A percentile compares a stretch with the other conserved stretches of the same genome.
Evolutionary conservation across 64 coral and sea anemone genomes (phyloP).

Genomic region (Stichodactyla mertensii): DNA sequence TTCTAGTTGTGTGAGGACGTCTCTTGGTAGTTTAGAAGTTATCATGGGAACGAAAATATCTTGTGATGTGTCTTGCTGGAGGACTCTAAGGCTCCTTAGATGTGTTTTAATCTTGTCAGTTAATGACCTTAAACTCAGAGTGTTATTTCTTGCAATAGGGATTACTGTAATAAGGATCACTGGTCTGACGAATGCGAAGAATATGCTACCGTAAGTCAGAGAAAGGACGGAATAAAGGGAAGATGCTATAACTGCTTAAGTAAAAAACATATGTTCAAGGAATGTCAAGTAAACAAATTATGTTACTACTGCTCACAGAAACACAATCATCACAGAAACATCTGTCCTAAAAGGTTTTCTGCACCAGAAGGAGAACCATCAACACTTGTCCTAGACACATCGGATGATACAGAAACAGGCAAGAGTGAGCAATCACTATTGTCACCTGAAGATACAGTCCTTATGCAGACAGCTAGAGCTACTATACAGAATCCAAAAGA

Average conservation of each 20-base stretch:
- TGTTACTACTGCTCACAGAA: constrained; percentile 12
- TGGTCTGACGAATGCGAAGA: too few species aligned
- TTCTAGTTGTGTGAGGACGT: constrained; percentile 19
- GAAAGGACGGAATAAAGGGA: constrained; percentile 12
- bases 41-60: constrained; percentile 23
- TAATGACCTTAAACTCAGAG: background rate
- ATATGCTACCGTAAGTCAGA: background rate
- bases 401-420: background rate
- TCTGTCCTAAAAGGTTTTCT: constrained; percentile 6
- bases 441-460: background rate
- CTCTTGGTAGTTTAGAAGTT: constrained; percentile 22
- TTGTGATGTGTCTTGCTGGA: background rate
- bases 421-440: background rate
- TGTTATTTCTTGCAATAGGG: too few species aligned
- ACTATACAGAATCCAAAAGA: background rate
- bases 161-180: too few species aligned
- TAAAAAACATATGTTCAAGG: background rate
- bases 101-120: constrained; percentile 6
- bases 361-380: background rate
- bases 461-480: constrained; percentile 21
- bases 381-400: too few species aligned
- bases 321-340: constrained; percentile 20
- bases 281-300: background rate
- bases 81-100: constrained; percentile 13
- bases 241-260: background rate